These are phyloP conservation scores for Chamaea fasciata DNA, from an alignment of 2,113 vertebrate genomes.

Conservation along the genomic window DNA sequence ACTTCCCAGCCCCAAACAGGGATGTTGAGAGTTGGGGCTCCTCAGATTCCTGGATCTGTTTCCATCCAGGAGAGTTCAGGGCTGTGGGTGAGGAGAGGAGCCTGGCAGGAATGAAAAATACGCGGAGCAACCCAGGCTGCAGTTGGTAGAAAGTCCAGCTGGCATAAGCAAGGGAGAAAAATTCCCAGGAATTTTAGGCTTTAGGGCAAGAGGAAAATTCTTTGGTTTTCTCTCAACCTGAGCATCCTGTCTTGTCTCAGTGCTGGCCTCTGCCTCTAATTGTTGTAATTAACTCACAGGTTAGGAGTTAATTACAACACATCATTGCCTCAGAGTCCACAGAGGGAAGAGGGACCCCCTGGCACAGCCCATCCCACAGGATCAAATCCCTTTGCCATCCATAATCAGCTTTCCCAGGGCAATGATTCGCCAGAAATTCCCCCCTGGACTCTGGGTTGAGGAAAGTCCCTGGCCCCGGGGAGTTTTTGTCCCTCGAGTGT, in stretches of 20 bases:
- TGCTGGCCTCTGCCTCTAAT: background rate
- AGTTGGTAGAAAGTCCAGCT: background rate
- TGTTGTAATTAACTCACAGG: background rate
- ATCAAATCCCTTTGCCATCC: background rate
- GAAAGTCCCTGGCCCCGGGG: background rate
- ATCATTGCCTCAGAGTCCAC: background rate
- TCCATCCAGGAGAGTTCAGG: background rate
- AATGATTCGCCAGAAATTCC: background rate
- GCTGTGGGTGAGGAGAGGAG: background rate
- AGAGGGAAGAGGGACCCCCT: background rate
- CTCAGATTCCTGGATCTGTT: background rate
- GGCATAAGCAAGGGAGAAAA: background rate
- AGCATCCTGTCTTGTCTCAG: background rate
- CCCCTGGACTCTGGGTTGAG: background rate
- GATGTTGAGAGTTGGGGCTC: background rate
- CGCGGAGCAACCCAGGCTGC: background rate
- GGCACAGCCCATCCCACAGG: background rate
- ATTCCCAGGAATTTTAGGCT: background rate
- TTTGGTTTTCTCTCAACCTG: background rate
- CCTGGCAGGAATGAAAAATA: background rate
- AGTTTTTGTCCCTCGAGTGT: background rate
- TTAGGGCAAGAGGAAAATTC: background rate
- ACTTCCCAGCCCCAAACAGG: background rate
- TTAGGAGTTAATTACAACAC: background rate
- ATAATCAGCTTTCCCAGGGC: background rate